Evolutionary conservation across 2,113 vertebrate species (phyloP), one percentile per base, ranked within the genome.

Genomic region (Oncorhynchus keta): DNA sequence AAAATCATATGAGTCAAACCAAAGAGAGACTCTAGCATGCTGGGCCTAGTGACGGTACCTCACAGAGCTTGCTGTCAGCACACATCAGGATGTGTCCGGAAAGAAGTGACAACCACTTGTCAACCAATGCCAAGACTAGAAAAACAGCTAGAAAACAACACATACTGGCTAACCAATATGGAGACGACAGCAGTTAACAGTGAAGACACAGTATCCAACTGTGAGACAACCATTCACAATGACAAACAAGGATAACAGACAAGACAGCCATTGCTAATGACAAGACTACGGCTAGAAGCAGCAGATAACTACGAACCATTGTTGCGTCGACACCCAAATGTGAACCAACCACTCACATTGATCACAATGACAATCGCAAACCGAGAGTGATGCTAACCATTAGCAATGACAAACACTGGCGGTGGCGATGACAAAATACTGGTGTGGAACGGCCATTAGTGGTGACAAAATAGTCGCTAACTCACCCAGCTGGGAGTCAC

Each of bases 91-190:
- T 45, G 66, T 9, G 66, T 13, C n/a, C 59, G 2, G 59, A 8
- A 22, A 22, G 18, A 8, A 9, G 59, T 22, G n/a, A n/a, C 59
- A 62, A 22, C 18, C 59, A 22, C n/a, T 11, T 62, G 16, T 24
- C 59, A n/a, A 22, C 20, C 59, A 62, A 62, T 22, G 18, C 6
- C 59, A 22, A 62, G 20, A 62, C 59, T 62, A 67, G 68, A 62
- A 32, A 71, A 32, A 74, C 28, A 35, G 28, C 14, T 32, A 1
- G 66, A 68, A 68, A 72, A 73, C 45, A 24, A 79, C 30, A 79
- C 64, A 76, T 81, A 20, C 73, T 61, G 1, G 59, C 74, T 67
- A 85, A 81, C 75, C 71, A 20, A 55, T n/a, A 79, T 82, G 72
- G 76, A 84, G 81, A 55, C 0, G 3, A 35, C 48, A 28, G 66